phyloP scores from a whole-genome alignment of 2,888 invertebrate genomes.

The Deilephila porcellus region DNA sequence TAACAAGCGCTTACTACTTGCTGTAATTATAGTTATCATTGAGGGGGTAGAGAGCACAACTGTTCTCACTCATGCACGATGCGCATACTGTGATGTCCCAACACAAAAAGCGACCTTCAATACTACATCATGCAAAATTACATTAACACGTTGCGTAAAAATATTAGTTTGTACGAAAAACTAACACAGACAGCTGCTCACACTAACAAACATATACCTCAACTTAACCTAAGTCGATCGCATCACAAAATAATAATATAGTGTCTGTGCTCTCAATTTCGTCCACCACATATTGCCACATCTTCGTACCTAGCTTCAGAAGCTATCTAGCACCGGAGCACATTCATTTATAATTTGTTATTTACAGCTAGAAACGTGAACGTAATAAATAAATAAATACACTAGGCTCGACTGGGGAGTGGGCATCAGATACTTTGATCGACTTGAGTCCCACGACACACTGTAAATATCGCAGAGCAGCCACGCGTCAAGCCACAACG shows the following conservation, averaged over 20 bases:
- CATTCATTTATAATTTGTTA: slow-evolving; percentile 20
- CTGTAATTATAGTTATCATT: slow-evolving; percentile 5
- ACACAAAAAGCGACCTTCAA: background rate
- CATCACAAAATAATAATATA: background rate
- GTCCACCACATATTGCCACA: background rate
- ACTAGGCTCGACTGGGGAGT: background rate
- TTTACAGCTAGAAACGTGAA: background rate
- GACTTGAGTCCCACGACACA: background rate
- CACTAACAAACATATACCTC: background rate
- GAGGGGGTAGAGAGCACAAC: slow-evolving; percentile 15
- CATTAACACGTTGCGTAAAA: background rate
- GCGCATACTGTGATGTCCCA: background rate
- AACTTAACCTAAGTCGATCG: background rate
- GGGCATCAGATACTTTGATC: background rate
- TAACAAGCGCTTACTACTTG: slow-evolving; percentile 3
- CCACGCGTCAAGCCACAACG: no score
- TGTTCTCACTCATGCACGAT: slow-evolving; percentile 5
- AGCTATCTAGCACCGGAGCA: slow-evolving; percentile 23
- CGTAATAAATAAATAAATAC: slow-evolving; percentile 22
- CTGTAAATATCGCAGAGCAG: background rate
- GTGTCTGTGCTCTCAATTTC: slow-evolving; percentile 14
- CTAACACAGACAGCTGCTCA: background rate
- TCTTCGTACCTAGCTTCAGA: slow-evolving; percentile 18
- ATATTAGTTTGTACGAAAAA: background rate
- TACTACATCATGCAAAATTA: background rate